These are phyloP conservation scores for Alcedo quadribrachys DNA, from an alignment of 2,797 vertebrate species.

Conservation along the genomic window DNA sequence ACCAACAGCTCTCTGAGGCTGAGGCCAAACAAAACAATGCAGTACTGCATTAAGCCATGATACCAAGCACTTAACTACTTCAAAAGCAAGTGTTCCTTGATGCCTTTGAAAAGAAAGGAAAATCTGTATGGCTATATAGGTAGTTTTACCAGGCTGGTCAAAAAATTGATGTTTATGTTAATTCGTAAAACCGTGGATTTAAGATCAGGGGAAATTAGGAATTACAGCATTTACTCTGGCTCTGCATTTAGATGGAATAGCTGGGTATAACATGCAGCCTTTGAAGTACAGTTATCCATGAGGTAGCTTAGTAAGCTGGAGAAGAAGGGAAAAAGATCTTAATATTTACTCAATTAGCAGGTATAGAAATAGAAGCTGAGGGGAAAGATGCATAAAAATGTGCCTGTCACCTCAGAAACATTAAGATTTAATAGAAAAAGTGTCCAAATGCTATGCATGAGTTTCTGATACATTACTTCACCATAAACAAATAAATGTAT, in stretches of 20 bases:
- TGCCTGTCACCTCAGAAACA: not conserved
- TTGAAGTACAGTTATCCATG: constrained; percentile 30
- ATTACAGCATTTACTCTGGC: constrained; percentile 2
- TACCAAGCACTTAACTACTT: constrained; percentile 21
- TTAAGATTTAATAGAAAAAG: not conserved
- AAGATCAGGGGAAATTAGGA: constrained; percentile 21
- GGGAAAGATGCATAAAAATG: not conserved
- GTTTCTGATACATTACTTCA: not conserved
- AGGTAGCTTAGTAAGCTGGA: not conserved
- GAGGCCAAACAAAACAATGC: constrained; percentile 14
- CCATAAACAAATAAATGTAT: not conserved
- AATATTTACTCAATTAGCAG: not conserved
- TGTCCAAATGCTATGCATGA: not conserved
- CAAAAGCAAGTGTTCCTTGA: constrained; percentile 19
- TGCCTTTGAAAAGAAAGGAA: constrained; percentile 17
- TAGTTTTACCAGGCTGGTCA: not conserved
- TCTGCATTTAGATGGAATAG: constrained; percentile 4
- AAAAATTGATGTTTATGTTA: not conserved
- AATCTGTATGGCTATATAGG: not conserved
- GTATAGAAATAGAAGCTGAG: not conserved
- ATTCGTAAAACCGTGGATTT: constrained; percentile 20
- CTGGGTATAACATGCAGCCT: not conserved
- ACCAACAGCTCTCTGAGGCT: not conserved
- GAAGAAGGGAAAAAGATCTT: not conserved
- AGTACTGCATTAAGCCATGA: not conserved